Evolutionary conservation across 2,888 invertebrate species (phyloP).

Genomic region (Callyntrura sp.): DNA sequence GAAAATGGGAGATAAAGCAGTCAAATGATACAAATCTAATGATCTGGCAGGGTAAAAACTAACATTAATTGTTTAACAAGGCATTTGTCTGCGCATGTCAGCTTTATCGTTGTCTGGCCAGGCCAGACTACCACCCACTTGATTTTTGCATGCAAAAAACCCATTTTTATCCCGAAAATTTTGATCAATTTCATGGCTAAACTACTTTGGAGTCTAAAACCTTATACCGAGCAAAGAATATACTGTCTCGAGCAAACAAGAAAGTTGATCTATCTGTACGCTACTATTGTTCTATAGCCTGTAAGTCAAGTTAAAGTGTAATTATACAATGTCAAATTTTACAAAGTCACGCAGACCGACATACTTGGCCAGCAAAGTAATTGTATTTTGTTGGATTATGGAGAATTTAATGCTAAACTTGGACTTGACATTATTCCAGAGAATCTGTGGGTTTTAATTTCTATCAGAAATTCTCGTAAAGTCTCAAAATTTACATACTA

Average conservation of each 20-base stretch:
- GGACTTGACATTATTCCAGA: no score
- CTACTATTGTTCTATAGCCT: neutral
- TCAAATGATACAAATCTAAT: no score
- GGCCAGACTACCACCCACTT: constrained; percentile 54
- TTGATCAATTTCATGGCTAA: neutral
- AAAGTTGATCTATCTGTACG: constrained; percentile 10
- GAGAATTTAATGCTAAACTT: no score
- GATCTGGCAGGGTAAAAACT: constrained; percentile 23
- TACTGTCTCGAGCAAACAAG: neutral
- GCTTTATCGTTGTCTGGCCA: constrained; percentile 32
- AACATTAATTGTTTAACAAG: constrained; percentile 67
- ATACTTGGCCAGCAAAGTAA: no score
- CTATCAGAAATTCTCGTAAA: no score
- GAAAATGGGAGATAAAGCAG: neutral
- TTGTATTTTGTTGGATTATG: no score
- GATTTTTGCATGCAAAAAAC: constrained; percentile 16
- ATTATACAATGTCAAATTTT: no score
- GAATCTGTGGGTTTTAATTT: no score
- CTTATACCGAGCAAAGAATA: no score
- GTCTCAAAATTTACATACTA: no score
- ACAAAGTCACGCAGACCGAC: no score
- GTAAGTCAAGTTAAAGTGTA: neutral
- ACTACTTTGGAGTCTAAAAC: neutral
- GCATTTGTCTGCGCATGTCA: constrained; percentile 68
- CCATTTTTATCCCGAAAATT: constrained; percentile 33